Conservation (phyloP, 1,140 invertebrate genomes). For the Araneus ventricosus region DNA sequence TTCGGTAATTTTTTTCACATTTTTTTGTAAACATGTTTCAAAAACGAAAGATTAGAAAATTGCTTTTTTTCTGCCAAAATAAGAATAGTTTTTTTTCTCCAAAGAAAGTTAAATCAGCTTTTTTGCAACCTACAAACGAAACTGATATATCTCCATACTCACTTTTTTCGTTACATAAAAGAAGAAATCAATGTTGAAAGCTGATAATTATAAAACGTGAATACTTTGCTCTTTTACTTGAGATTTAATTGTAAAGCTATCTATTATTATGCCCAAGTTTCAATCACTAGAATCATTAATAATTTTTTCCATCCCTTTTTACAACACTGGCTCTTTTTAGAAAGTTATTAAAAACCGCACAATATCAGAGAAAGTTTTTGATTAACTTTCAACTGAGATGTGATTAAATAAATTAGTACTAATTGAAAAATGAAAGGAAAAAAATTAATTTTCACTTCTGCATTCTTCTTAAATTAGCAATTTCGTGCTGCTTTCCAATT, state of each 20-base stretch:
- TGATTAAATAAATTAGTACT: slow-evolving; percentile 1
- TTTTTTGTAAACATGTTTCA: neutral
- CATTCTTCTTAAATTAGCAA: neutral
- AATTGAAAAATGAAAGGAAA: neutral
- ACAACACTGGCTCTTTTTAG: neutral
- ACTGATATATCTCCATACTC: neutral
- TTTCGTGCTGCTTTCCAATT: neutral
- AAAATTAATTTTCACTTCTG: neutral
- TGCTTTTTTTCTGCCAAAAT: neutral
- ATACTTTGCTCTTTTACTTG: slow-evolving; percentile 1
- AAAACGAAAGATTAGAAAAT: slow-evolving; percentile 4
- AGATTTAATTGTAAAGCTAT: slow-evolving; percentile 8
- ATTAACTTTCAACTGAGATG: slow-evolving; percentile 24
- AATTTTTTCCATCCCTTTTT: neutral
- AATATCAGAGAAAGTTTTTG: neutral
- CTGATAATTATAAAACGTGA: neutral
- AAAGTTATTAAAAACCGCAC: neutral
- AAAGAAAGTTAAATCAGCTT: neutral
- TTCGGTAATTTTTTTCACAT: neutral
- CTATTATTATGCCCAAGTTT: neutral
- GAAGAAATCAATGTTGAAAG: neutral
- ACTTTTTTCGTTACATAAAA: neutral
- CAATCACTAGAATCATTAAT: neutral
- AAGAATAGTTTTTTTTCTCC: neutral
- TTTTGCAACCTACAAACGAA: neutral